Evolutionary conservation across 2,888 invertebrate genomes (phyloP), one percentile per base, ranked within the genome.

Genomic region (Dinocampus coccinellae): DNA sequence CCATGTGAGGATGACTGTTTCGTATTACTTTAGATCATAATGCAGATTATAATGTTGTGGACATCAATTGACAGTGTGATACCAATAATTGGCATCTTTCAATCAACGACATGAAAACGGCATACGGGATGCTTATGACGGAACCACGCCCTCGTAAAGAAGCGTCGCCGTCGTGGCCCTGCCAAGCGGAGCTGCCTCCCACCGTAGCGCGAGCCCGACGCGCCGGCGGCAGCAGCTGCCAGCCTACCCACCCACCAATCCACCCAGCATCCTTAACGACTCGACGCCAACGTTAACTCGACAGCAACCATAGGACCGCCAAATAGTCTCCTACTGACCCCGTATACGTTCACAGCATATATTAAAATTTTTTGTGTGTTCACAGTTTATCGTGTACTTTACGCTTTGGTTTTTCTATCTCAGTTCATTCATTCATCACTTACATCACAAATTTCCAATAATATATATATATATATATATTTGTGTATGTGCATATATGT

Each of bases 81-180:
- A 29, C 13, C 55, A 29, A 13, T 26, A 20, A 65, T 34, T 13
- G 24, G 20, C 53, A 34, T 55, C 36, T 34, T 36, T 33, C 16
- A 29, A 47, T 61, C 42, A n/a, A 20, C 20, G 39, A 36, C 36
- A 53, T 39, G 42, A 55, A 58, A 42, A 34, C 58, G 67, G 47
- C 16, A 47, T 42, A 39, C 58, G 39, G 42, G 36, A 53, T 36
- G 58, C 53, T 34, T 39, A 75, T 69, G 73, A 36, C 66, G 75
- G 79, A 78, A 80, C 85, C 85, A 85, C 85, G 84, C 85, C 85
- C 85, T 84, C 84, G 81, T 79, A 77, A 81, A 82, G 81, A 82
- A 81, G 70, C 76, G 75, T 76, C 81, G 79, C 78, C 79, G 78
- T 74, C 79, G 81, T 76, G 76, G 78, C 75, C 78, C 71, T 71